Evolutionary conservation across 2,888 invertebrate genomes (phyloP).

Genomic region (Dendrolimus houi): DNA sequence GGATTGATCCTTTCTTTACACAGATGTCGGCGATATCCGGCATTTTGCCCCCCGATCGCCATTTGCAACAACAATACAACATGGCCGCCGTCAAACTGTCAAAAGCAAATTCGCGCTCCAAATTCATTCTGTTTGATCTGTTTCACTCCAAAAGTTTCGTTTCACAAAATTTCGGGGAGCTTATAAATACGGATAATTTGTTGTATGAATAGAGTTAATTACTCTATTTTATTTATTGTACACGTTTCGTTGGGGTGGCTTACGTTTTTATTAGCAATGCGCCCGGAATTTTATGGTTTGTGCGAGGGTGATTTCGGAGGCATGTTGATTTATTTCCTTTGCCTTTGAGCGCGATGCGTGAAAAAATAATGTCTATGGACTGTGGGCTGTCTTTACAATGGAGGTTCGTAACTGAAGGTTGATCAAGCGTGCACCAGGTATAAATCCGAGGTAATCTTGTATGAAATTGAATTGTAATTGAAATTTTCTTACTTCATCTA

Average conservation of each 20-base stretch:
- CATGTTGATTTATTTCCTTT: slow-evolving; percentile 43
- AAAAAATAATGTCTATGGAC: slow-evolving; percentile 13
- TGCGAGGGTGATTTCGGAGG: slow-evolving; percentile 33
- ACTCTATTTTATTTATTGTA: slow-evolving; percentile 67
- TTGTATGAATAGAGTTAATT: slow-evolving; percentile 68
- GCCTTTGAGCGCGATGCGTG: slow-evolving; percentile 24
- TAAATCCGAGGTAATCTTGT: not conserved
- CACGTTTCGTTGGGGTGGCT: slow-evolving; percentile 54
- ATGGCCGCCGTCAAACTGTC: slow-evolving; percentile 55
- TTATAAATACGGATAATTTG: slow-evolving; percentile 55
- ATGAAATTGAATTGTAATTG: not conserved
- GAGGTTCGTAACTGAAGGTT: slow-evolving; percentile 17
- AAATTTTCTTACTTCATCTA: not conserved
- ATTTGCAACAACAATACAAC: slow-evolving; percentile 48
- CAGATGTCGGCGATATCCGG: slow-evolving; percentile 2
- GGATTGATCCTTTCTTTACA: not conserved
- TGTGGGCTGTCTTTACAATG: slow-evolving; percentile 17
- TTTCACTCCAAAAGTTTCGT: not conserved
- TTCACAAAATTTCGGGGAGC: slow-evolving; percentile 9
- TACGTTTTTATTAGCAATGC: slow-evolving; percentile 53
- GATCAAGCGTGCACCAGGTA: not conserved
- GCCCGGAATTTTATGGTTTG: slow-evolving; percentile 40
- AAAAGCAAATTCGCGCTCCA: slow-evolving; percentile 50
- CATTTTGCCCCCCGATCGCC: slow-evolving; percentile 30
- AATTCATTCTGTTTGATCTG: slow-evolving; percentile 20